Evolutionary conservation across 2,113 vertebrate genomes (phyloP).

Genomic region (Propithecus coquereli): DNA sequence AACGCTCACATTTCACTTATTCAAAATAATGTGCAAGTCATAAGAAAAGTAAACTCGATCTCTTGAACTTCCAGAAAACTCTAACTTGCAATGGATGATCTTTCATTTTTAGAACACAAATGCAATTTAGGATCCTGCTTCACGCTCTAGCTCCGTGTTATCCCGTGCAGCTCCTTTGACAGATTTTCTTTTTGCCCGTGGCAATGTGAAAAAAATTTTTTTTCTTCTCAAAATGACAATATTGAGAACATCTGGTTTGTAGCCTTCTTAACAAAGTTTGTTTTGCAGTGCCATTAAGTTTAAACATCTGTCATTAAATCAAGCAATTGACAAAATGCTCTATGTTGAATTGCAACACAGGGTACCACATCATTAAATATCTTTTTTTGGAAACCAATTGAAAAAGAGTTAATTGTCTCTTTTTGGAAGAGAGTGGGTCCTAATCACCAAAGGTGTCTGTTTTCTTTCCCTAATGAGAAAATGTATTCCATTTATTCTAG

Average conservation of each 20-base stretch:
- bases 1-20: background rate
- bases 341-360: conserved; percentile 66
- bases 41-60: background rate
- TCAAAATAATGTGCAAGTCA: background rate
- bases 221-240: conserved; percentile 72
- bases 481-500: conserved; percentile 69
- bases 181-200: conserved; percentile 69
- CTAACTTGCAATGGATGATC: background rate
- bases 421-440: conserved; percentile 66
- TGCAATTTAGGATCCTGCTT: conserved; percentile 47
- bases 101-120: background rate
- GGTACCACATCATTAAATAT: conserved; percentile 63
- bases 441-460: conserved; percentile 71
- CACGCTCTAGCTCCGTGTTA: background rate
- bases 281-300: conserved; percentile 82
- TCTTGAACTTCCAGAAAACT: conserved; percentile 9
- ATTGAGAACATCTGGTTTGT: conserved; percentile 83
- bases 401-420: conserved; percentile 73
- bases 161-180: conserved; percentile 58
- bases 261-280: conserved; percentile 82
- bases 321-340: conserved; percentile 77
- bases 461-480: conserved; percentile 74
- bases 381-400: conserved; percentile 63
- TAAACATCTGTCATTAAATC: conserved; percentile 85
- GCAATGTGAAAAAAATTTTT: conserved; percentile 70